Percentiles rank a stretch among this genome's conserved stretches.
phyloP scores from a whole-genome alignment of 2,113 vertebrate species.

The Euleptes europaea region DNA sequence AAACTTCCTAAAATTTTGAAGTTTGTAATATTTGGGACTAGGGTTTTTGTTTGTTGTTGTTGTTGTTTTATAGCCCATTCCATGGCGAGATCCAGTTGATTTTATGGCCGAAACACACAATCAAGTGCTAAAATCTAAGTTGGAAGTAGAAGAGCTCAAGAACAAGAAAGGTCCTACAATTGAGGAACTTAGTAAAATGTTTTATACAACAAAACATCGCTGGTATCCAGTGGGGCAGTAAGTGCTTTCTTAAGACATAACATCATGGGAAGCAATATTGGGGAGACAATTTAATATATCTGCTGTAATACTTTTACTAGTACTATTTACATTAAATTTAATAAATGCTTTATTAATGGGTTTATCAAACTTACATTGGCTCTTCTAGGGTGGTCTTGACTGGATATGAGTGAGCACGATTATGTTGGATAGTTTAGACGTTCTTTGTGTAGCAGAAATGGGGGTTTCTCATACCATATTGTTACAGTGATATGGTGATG shows the following conservation, averaged over 20 bases:
- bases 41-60: slow-evolving; percentile 5
- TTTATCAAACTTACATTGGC: background rate
- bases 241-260: slow-evolving; percentile 66
- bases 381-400: background rate
- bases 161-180: slow-evolving; percentile 76
- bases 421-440: background rate
- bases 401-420: background rate
- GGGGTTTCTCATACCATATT: background rate
- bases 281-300: background rate
- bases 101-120: slow-evolving; percentile 86
- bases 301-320: background rate
- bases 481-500: too few relatives aligned
- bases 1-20: background rate
- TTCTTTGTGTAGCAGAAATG: background rate
- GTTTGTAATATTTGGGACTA: background rate
- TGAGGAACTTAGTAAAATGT: slow-evolving; percentile 95
- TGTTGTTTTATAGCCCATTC: slow-evolving; percentile 83
- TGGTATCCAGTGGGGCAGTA: slow-evolving; percentile 96
- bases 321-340: background rate
- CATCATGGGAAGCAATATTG: background rate
- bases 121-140: slow-evolving; percentile 86
- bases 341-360: too few relatives aligned
- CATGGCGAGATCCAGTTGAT: slow-evolving; percentile 78
- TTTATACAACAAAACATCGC: slow-evolving; percentile 94
- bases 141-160: slow-evolving; percentile 73